A percentile compares a stretch with the other conserved stretches of the same genome.
Conservation (phyloP, 2,888 invertebrate genomes). For the Pristionchus fissidentatus region DNA sequence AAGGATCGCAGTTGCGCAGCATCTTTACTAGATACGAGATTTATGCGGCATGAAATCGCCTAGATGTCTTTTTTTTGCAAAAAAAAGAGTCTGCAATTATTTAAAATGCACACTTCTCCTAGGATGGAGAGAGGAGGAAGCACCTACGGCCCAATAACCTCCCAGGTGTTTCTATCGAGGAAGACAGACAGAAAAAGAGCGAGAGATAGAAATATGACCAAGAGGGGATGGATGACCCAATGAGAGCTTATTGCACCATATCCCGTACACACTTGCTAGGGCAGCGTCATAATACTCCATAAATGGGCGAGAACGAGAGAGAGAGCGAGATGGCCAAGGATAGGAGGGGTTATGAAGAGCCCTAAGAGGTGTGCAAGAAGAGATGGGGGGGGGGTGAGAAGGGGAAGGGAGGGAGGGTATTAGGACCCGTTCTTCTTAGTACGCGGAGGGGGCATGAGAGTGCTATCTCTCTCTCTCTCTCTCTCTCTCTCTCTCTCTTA, state of each 20-base stretch:
- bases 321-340: neutral
- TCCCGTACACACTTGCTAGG: too few relatives aligned
- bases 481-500: too few relatives aligned
- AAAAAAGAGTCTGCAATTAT: neutral
- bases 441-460: neutral
- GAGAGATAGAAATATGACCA: neutral
- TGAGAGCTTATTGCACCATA: conserved; percentile 19
- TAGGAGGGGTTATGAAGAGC: neutral
- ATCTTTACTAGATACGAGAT: neutral
- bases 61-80: neutral
- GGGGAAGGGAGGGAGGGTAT: neutral
- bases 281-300: conserved; percentile 30
- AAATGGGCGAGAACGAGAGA: neutral
- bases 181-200: neutral
- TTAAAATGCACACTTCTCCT: neutral
- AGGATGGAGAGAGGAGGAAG: neutral
- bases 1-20: neutral
- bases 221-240: neutral
- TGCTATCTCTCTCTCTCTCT: too few relatives aligned
- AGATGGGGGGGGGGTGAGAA: neutral
- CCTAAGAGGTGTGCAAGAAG: neutral
- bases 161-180: neutral
- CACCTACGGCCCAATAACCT: too few relatives aligned
- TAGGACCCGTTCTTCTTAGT: conserved; percentile 19
- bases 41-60: neutral